Base-by-base conservation (phyloP, 2,113 vertebrate species). In the Oenanthe melanoleuca region DNA sequence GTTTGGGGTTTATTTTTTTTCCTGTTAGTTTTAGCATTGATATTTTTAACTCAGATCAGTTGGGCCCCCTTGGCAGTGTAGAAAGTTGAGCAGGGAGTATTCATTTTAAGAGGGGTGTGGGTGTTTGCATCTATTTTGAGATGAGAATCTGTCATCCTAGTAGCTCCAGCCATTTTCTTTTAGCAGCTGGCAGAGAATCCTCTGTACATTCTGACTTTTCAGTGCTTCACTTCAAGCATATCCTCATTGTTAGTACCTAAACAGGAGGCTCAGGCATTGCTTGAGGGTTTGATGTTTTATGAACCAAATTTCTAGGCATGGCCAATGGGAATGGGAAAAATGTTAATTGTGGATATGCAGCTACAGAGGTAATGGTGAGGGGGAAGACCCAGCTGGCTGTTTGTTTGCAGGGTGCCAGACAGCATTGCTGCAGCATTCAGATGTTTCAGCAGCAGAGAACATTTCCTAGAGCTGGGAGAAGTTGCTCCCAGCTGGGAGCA, bases 121-220 rank as follows among this genome's bases (percentile, higher is more conserved):
- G 94, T 78, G 91, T 80, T 17, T 86, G 72, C 40, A 28, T 93
- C 96, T 96, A 97, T 97, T 97, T 92, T 91, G 91, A 93, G 96
- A 89, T 78, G 56, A 70, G 86, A 94, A 88, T 93, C 86, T 95
- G 95, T 88, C 83, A 93, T 67, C 80, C 67, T 88, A 78, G 95
- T 74, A 94, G 96, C 86, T 90, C 55, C 80, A 92, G 56, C 91
- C 82, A 67, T 95, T 92, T 95, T 83, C 90, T 83, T 74, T 44
- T 60, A 88, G 92, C 94, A 91, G 86, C 96, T 96, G 91, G 52
- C 72, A 86, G 91, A 88, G 94, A 97, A 86, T 88, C 80, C 86
- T 88, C 47, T 64, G 37, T n/a, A 31, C 40, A 5, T 52, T 73
- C 38, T 66, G 71, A 37, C 47, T 95, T 86, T 70, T 66, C 12